phyloP scores from a whole-genome alignment of 2,797 vertebrate species.

The Dendrocincla tyrannina region DNA sequence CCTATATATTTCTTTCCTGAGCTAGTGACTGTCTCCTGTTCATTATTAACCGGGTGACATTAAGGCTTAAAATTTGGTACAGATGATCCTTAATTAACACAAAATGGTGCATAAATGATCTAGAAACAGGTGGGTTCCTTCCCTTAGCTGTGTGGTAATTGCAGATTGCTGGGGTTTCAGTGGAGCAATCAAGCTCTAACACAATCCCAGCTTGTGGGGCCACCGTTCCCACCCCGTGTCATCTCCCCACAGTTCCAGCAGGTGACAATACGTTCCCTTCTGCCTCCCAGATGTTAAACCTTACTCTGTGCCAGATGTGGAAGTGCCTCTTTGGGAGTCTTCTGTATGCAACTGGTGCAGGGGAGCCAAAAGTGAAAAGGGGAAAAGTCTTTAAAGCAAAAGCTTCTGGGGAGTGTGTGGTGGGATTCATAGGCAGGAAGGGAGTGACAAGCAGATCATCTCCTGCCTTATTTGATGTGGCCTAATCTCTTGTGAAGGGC shows the following conservation, averaged over 20 bases:
- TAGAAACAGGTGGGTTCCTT: conserved; percentile 7
- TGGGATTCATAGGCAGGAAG: not conserved
- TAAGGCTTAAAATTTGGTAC: not conserved
- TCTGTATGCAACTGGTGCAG: not conserved
- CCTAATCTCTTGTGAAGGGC: not conserved
- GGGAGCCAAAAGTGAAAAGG: not conserved
- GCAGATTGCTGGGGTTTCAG: not conserved
- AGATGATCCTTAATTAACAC: conserved; percentile 24
- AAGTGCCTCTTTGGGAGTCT: not conserved
- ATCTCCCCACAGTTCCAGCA: not conserved
- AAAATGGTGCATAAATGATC: conserved; percentile 1
- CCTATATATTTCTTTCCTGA: not conserved
- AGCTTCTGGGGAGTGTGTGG: not conserved
- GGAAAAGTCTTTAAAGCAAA: not conserved
- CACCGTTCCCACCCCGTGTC: not conserved
- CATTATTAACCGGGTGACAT: conserved; percentile 9
- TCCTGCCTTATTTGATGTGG: not conserved
- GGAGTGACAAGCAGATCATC: not conserved
- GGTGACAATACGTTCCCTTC: not conserved
- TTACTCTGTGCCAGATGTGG: not conserved
- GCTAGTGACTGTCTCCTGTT: not conserved
- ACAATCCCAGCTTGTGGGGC: not conserved
- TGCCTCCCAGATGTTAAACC: not conserved
- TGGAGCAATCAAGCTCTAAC: not conserved
- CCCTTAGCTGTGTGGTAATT: not conserved